A percentile compares a stretch with the other conserved stretches of the same genome.
Conservation (phyloP, 2,113 vertebrate genomes). For the Ciconia stormi region DNA sequence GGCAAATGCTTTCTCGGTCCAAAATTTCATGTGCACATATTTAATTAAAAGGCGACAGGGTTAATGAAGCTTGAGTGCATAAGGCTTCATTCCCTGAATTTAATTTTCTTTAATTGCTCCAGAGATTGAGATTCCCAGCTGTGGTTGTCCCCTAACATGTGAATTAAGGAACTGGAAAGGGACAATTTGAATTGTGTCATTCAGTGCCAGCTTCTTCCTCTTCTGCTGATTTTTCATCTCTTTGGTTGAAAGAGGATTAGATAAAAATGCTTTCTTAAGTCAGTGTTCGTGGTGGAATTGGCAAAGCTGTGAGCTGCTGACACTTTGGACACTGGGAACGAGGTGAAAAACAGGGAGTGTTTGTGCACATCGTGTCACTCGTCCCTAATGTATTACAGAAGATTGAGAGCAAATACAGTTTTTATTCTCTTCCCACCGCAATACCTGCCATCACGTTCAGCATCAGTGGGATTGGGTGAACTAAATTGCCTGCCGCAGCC, state of each 20-base stretch:
- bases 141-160: constrained; percentile 43
- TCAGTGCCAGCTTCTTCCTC: constrained; percentile 1
- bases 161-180: constrained; percentile 42
- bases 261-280: not conserved
- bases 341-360: not conserved
- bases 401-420: not conserved
- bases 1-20: constrained; percentile 15
- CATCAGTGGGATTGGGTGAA: not conserved
- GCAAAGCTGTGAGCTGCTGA: not conserved
- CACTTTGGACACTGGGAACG: not conserved
- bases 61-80: constrained; percentile 73
- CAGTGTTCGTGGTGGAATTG: not conserved
- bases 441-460: not conserved
- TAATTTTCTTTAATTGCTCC: constrained; percentile 74
- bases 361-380: not conserved
- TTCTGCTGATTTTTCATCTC: not conserved
- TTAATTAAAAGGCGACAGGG: constrained; percentile 70
- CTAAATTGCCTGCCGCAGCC: not conserved
- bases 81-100: constrained; percentile 62
- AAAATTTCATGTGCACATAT: constrained; percentile 39
- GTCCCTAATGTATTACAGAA: not conserved
- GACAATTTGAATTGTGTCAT: not conserved
- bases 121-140: constrained; percentile 53
- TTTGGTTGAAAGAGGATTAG: not conserved
- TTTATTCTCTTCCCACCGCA: not conserved